phyloP scores from a whole-genome alignment of 2,113 vertebrate genomes.

The Hiodon alosoides region DNA sequence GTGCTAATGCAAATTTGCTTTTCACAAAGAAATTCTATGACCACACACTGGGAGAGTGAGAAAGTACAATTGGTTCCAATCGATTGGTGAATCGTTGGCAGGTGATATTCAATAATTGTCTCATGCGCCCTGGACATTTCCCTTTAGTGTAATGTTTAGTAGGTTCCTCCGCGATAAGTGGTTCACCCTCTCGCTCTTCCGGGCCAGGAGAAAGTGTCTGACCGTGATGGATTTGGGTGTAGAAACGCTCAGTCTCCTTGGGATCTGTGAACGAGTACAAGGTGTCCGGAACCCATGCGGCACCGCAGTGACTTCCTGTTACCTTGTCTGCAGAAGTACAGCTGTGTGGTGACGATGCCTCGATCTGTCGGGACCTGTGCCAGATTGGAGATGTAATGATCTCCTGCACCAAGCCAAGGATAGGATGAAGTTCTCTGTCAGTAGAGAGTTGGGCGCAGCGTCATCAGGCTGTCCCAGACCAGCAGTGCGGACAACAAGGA shows the following conservation, averaged over 20 bases:
- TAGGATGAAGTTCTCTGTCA: conserved; percentile 92
- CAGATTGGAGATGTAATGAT: conserved; percentile 97
- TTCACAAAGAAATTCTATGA: too few relatives aligned
- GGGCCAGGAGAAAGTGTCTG: conserved; percentile 97
- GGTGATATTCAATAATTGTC: too few relatives aligned
- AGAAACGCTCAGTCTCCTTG: conserved; percentile 65
- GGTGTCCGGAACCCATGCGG: not conserved
- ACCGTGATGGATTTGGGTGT: conserved; percentile 97
- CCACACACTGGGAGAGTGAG: too few relatives aligned
- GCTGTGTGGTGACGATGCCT: conserved; percentile 97
- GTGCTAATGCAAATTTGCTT: too few relatives aligned
- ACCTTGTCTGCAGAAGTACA: conserved; percentile 75
- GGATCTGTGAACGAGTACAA: not conserved
- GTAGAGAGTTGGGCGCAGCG: conserved; percentile 92
- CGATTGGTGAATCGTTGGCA: too few relatives aligned
- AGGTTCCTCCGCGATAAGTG: not conserved
- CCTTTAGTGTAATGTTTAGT: too few relatives aligned
- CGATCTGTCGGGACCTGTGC: conserved; percentile 92
- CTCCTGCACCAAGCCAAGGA: conserved; percentile 94
- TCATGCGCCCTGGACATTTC: too few relatives aligned
- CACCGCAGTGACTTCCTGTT: not conserved
- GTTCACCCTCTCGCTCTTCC: not conserved
- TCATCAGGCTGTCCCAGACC: conserved; percentile 93
- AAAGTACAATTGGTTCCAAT: too few relatives aligned
- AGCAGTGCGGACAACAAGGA: conserved; percentile 94